Evolutionary conservation across 2,113 vertebrate species (phyloP).

Genomic region (Hippolais icterina): DNA sequence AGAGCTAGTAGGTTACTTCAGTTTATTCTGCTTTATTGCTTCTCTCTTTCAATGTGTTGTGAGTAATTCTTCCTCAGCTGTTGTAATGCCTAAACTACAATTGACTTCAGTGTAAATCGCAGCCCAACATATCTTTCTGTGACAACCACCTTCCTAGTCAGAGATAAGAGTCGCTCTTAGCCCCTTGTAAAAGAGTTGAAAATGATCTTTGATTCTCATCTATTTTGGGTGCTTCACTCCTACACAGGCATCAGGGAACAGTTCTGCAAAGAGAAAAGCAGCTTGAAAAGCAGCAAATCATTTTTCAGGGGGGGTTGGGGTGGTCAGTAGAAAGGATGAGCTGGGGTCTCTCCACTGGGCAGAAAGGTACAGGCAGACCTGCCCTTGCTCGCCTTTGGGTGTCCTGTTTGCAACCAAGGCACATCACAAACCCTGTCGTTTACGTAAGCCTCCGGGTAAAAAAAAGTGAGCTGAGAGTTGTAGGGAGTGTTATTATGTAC

Average conservation of each 20-base stretch:
- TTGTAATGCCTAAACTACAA: constrained; percentile 32
- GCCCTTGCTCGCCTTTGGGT: background rate
- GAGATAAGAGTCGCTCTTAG: constrained; percentile 31
- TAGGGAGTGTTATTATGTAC: constrained; percentile 8
- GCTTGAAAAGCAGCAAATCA: background rate
- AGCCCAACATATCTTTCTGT: background rate
- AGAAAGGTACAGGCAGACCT: background rate
- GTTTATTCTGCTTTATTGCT: constrained; percentile 30
- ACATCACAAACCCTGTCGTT: background rate
- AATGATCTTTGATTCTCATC: constrained; percentile 45
- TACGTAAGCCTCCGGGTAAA: background rate
- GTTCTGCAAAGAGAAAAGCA: background rate
- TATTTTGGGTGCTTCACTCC: constrained; percentile 41
- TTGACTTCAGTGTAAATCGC: background rate
- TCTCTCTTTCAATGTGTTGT: background rate
- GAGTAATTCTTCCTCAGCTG: constrained; percentile 41
- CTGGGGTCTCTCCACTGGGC: background rate
- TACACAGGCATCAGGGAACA: background rate
- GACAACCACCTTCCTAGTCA: constrained; percentile 50
- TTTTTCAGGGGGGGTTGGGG: background rate
- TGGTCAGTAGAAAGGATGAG: background rate
- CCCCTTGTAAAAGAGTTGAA: constrained; percentile 32
- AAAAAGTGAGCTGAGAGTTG: background rate
- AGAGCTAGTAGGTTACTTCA: background rate
- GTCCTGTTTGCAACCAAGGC: background rate